These are phyloP conservation scores for Drosophila burlai DNA, from an alignment of 1,140 invertebrate species.

Conservation along the genomic window DNA sequence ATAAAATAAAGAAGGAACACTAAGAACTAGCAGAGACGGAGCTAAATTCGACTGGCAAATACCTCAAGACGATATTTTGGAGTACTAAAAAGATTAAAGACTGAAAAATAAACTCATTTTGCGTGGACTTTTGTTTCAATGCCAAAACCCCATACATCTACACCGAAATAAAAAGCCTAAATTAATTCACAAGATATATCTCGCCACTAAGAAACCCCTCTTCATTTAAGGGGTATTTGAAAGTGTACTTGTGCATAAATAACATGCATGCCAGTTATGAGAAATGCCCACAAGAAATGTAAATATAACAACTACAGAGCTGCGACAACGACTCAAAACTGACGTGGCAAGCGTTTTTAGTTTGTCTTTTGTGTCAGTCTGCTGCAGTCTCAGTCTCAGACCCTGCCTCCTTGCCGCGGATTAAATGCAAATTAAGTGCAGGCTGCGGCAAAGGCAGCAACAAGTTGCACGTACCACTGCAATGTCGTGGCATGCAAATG, in stretches of 20 bases:
- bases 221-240: conserved; percentile 11
- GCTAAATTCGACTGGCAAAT: conserved; percentile 7
- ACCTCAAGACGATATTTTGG: background rate
- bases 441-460: conserved; percentile 60
- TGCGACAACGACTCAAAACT: conserved; percentile 58
- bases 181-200: too few relatives aligned
- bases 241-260: conserved; percentile 45
- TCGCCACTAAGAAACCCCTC: background rate
- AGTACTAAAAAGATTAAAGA: background rate
- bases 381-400: conserved; percentile 2
- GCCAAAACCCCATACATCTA: background rate
- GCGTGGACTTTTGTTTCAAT: background rate
- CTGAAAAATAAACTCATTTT: background rate
- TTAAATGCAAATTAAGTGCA: conserved; percentile 83
- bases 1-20: conserved; percentile 26
- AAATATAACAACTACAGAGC: conserved; percentile 48
- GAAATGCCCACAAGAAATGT: conserved; percentile 37
- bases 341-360: conserved; percentile 53
- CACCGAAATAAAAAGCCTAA: background rate
- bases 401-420: conserved; percentile 49
- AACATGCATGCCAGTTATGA: conserved; percentile 57
- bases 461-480: conserved; percentile 77
- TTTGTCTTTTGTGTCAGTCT: conserved; percentile 41
- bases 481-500: conserved; percentile 65
- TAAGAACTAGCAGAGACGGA: conserved; percentile 10